phyloP scores from a whole-genome alignment of 1,140 invertebrate species.

The Drosophila chauvacae region DNA sequence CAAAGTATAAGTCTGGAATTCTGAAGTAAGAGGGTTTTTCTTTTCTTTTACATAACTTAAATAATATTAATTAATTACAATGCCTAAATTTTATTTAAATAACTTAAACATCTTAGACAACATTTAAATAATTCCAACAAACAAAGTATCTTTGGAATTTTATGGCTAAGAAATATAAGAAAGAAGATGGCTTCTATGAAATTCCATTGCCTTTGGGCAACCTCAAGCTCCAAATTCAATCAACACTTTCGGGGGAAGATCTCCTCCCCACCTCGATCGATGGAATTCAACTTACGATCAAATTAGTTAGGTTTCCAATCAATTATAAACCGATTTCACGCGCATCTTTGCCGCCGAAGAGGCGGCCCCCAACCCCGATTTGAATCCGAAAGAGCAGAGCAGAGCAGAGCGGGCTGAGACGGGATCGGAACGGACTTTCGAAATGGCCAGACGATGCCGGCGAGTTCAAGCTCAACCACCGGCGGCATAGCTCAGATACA shows the following conservation, averaged over 20 bases:
- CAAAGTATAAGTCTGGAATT: background rate
- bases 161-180: background rate
- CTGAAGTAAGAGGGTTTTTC: background rate
- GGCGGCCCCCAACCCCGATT: constrained; percentile 19
- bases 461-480: constrained; percentile 69
- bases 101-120: background rate
- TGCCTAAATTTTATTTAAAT: background rate
- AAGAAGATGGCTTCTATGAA: background rate
- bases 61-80: background rate
- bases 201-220: background rate
- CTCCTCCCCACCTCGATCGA: constrained; percentile 14
- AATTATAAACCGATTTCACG: constrained; percentile 56
- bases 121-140: background rate
- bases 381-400: constrained; percentile 5
- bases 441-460: constrained; percentile 55
- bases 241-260: background rate
- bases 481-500: constrained; percentile 20
- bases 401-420: constrained; percentile 1
- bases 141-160: background rate
- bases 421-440: constrained; percentile 60
- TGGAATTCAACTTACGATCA: constrained; percentile 39
- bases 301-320: constrained; percentile 46
- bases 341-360: constrained; percentile 38
- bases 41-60: background rate
- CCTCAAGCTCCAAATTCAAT: constrained; percentile 24